Evolutionary conservation across 2,888 invertebrate species (phyloP), one percentile per base, ranked within the genome.

Genomic region (Autographa pulchrina): DNA sequence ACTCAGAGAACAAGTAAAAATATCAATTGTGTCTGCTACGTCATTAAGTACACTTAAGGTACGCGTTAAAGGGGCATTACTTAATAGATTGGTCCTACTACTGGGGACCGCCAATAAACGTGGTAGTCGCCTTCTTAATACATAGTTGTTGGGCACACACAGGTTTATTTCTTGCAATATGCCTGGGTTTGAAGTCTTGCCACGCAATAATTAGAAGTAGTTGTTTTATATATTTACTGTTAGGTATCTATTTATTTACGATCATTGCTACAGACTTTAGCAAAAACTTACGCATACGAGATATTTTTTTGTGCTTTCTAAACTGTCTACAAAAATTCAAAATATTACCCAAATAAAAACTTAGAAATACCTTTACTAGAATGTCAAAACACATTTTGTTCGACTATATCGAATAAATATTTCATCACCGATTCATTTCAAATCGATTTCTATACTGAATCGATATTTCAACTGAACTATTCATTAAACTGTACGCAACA

Each of bases 371-470:
- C 43, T 43, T 5, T 14, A n/a, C 48, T 6, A 48, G 48, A 48
- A 48, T 48, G 48, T 48, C 48, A 48, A 48, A 48, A 48, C n/a
- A 48, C n/a, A 48, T 48, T 48, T 48, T n/a, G 48, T n/a, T 48
- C 48, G 48, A n/a, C 48, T 48, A n/a, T 48, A 48, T n/a, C 48
- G n/a, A 48, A 6, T n/a, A 48, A 6, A 48, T 6, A 56, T 56
- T 56, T 56, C 13, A 56, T 20, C 3, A 25, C 11, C 25, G 20
- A 56, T 25, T 20, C 9, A 48, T 48, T 48, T 25, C 54, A 56
- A 56, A 56, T 56, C 54, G 54, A 65, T 69, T 68, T 74, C 68
- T 41, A 16, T 54, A 78, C 11, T n/a, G 13, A 65, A 20, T 6
- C 1, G 48, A 6, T 11, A 38, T 54, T 52, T 7, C n/a, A 43